Conservation (phyloP, 2,113 vertebrate species). For the Anhinga rufa region DNA sequence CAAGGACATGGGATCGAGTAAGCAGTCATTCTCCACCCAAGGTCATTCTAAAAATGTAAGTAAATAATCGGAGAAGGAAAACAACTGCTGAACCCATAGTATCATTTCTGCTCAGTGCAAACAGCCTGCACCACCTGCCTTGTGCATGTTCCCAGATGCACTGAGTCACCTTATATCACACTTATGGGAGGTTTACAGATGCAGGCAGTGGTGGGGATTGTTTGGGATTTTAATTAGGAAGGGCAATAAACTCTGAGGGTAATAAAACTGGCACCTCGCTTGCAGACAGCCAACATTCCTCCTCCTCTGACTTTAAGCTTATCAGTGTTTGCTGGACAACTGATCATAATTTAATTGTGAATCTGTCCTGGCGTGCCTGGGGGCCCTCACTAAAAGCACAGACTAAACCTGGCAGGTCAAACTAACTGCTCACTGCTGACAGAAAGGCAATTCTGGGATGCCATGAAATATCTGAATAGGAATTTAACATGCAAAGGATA, state of each 20-base stretch:
- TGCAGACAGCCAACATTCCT: neutral
- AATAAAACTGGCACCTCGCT: neutral
- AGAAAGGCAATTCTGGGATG: neutral
- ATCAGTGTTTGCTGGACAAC: neutral
- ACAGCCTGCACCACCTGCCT: neutral
- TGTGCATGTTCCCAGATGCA: neutral
- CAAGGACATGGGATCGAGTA: neutral
- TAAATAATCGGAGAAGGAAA: neutral
- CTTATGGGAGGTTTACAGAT: accelerated
- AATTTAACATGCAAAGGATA: neutral
- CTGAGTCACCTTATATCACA: neutral
- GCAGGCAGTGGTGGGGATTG: neutral
- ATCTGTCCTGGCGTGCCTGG: neutral
- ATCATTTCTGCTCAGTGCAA: neutral
- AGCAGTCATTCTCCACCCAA: neutral
- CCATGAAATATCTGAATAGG: neutral
- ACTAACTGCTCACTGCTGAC: neutral
- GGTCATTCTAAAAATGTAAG: neutral
- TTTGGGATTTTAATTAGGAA: neutral
- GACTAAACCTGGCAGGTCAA: neutral
- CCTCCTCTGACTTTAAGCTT: neutral
- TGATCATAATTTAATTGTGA: neutral
- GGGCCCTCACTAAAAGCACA: neutral
- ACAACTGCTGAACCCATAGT: neutral
- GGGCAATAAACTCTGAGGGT: neutral